Conservation (phyloP, 2,888 invertebrate species). For the Drosophila imparisetae region DNA sequence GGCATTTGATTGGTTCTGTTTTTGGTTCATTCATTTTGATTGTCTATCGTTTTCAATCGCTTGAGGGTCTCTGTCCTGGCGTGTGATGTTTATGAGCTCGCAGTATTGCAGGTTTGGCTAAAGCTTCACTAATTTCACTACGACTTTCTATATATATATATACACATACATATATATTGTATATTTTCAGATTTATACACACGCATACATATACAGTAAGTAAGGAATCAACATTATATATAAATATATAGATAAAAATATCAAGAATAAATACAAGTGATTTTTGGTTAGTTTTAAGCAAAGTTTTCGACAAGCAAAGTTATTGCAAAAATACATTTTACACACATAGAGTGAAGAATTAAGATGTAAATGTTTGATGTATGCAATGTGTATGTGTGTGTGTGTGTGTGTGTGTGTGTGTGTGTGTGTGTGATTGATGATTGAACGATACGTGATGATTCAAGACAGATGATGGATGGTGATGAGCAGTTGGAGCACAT, state of each 20-base stretch:
- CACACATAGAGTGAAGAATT: slow-evolving; percentile 31
- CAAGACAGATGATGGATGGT: slow-evolving; percentile 24
- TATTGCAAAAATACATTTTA: slow-evolving; percentile 50
- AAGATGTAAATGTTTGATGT: slow-evolving; percentile 23
- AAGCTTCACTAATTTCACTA: slow-evolving; percentile 85
- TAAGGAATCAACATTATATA: slow-evolving; percentile 33
- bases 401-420: slow-evolving; percentile 5
- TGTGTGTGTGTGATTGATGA: slow-evolving; percentile 23
- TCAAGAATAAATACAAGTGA: slow-evolving; percentile 26
- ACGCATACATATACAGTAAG: slow-evolving; percentile 24
- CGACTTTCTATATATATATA: slow-evolving; percentile 76
- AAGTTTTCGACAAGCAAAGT: slow-evolving; percentile 39
- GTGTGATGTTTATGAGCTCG: slow-evolving; percentile 81
- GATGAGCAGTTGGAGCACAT: slow-evolving; percentile 32
- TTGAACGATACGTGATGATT: slow-evolving; percentile 25
- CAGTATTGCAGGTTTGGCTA: slow-evolving; percentile 83
- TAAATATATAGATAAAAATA: slow-evolving; percentile 20
- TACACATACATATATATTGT: slow-evolving; percentile 12
- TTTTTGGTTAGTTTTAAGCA: slow-evolving; percentile 23
- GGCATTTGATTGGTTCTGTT: slow-evolving; percentile 19
- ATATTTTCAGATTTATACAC: slow-evolving; percentile 14
- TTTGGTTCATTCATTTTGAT: slow-evolving; percentile 36
- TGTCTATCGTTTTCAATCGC: slow-evolving; percentile 57
- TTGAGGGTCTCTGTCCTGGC: slow-evolving; percentile 63
- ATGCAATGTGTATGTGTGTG: slow-evolving; percentile 11